These are phyloP conservation scores for Laothoe populi DNA, from an alignment of 2,888 invertebrate species.

Conservation along the genomic window DNA sequence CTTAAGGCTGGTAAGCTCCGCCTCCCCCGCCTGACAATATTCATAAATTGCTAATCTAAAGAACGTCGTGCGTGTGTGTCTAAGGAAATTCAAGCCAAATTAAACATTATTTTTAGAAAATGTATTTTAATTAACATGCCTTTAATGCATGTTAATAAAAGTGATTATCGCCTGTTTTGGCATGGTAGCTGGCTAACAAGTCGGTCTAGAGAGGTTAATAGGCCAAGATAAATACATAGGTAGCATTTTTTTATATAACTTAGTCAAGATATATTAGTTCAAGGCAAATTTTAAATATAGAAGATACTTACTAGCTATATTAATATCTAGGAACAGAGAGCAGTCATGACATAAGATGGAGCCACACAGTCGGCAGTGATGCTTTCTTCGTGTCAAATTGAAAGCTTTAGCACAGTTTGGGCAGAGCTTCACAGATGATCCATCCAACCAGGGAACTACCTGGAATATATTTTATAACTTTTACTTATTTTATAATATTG, in stretches of 20 bases:
- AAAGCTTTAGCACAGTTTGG: slow-evolving; percentile 96
- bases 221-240: too few relatives aligned
- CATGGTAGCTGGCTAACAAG: too few relatives aligned
- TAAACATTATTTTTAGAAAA: too few relatives aligned
- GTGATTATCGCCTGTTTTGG: too few relatives aligned
- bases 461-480: slow-evolving; percentile 47
- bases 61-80: too few relatives aligned
- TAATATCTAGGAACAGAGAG: slow-evolving; percentile 92
- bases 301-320: slow-evolving; percentile 88
- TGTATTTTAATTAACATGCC: too few relatives aligned
- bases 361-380: slow-evolving; percentile 98
- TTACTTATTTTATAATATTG: not conserved
- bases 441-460: slow-evolving; percentile 97
- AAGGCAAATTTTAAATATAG: not conserved
- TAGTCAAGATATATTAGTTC: not conserved
- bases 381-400: slow-evolving; percentile 94
- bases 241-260: not conserved
- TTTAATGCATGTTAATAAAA: too few relatives aligned
- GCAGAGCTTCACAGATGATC: slow-evolving; percentile 94
- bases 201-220: too few relatives aligned
- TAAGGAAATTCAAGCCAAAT: too few relatives aligned
- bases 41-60: too few relatives aligned
- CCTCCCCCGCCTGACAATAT: too few relatives aligned
- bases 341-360: slow-evolving; percentile 97
- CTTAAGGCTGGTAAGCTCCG: too few relatives aligned